Percentiles rank a stretch among this genome's conserved stretches.
These are phyloP conservation scores for Phalloptychus januarius DNA, from an alignment of 2,797 vertebrate genomes.

Conservation along the genomic window DNA sequence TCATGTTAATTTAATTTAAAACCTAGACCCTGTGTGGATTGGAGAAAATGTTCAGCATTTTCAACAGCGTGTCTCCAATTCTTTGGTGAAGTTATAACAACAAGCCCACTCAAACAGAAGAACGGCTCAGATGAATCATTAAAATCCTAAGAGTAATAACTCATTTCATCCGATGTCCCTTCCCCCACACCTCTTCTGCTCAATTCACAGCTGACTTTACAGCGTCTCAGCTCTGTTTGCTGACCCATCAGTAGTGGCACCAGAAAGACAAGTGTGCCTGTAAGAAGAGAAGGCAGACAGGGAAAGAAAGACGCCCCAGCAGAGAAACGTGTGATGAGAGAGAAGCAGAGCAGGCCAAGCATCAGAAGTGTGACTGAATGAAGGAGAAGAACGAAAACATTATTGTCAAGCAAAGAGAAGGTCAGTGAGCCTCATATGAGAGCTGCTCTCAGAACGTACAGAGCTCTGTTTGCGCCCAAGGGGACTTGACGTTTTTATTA, in stretches of 20 bases:
- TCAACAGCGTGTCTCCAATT: not conserved
- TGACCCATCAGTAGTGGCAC: slow-evolving; percentile 55
- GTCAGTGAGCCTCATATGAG: slow-evolving; percentile 36
- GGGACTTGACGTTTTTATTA: slow-evolving; percentile 68
- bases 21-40: not conserved
- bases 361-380: slow-evolving; percentile 18
- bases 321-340: slow-evolving; percentile 15
- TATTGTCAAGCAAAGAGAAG: slow-evolving; percentile 16
- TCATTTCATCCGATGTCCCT: slow-evolving; percentile 9
- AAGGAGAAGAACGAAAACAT: slow-evolving; percentile 39
- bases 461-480: slow-evolving; percentile 51
- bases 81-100: not conserved
- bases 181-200: not conserved
- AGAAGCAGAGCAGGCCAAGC: slow-evolving; percentile 16
- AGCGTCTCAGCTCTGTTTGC: slow-evolving; percentile 55
- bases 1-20: not conserved
- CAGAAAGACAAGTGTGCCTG: slow-evolving; percentile 48
- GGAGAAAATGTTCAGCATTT: not conserved
- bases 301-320: slow-evolving; percentile 22
- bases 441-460: slow-evolving; percentile 46
- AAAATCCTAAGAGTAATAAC: not conserved
- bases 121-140: not conserved
- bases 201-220: slow-evolving; percentile 47
- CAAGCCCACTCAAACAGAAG: not conserved
- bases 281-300: slow-evolving; percentile 32